A percentile compares a stretch with the other conserved stretches of the same genome.
These are phyloP conservation scores for Listrodromus nycthemerus DNA, from an alignment of 2,888 invertebrate genomes.

Conservation along the genomic window DNA sequence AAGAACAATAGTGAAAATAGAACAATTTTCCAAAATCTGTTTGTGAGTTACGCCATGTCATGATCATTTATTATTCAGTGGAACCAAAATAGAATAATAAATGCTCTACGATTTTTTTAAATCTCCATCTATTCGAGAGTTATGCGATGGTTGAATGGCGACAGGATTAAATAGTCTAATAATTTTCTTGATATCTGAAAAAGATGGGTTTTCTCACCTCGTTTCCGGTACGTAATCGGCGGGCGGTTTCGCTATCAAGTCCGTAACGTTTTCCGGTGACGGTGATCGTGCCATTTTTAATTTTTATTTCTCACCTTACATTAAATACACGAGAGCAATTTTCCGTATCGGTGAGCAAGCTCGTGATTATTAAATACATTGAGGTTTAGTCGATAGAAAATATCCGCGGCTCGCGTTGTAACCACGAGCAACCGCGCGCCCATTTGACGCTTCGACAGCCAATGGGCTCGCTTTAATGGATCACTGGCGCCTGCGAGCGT, in stretches of 20 bases:
- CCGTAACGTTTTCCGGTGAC: conserved; percentile 55
- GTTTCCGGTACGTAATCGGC: conserved; percentile 44
- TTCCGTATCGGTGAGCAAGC: not conserved
- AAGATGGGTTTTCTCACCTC: conserved; percentile 19
- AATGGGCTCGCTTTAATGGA: not conserved
- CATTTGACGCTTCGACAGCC: conserved; percentile 10
- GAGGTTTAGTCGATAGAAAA: conserved; percentile 32
- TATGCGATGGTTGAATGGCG: not conserved
- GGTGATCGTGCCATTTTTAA: conserved; percentile 26
- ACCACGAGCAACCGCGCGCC: conserved; percentile 31
- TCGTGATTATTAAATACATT: not conserved
- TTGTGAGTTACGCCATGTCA: too few species aligned
- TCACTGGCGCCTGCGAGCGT: conserved; percentile 14
- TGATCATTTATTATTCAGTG: too few species aligned
- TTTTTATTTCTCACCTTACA: not conserved
- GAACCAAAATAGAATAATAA: too few species aligned
- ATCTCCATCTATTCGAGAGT: too few species aligned
- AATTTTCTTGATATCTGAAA: not conserved
- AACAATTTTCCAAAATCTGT: too few species aligned
- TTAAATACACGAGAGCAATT: not conserved
- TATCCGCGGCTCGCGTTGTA: conserved; percentile 7
- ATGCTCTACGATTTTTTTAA: too few species aligned
- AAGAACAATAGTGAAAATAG: too few species aligned
- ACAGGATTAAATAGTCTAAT: not conserved
- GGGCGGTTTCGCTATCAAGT: conserved; percentile 61